A percentile compares a stretch with the other conserved stretches of the same genome.
Conservation (phyloP, 2,113 vertebrate species). For the Pseudorectes ferrugineus region DNA sequence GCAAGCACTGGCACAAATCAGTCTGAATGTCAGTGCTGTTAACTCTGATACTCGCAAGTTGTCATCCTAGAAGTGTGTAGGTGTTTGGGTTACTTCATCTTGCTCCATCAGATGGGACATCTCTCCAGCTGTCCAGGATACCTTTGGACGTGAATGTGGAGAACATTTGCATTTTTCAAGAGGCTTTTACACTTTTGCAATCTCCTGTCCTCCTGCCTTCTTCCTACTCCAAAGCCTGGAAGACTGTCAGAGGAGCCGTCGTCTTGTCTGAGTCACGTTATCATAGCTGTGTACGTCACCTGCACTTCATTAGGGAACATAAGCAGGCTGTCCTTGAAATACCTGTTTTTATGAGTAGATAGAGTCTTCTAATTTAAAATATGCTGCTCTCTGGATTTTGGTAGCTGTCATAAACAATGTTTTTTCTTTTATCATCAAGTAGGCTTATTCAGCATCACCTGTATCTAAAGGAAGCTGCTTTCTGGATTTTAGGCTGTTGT, state of each 20-base stretch:
- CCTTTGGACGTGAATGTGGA: background rate
- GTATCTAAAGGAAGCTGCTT: background rate
- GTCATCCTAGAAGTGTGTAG: background rate
- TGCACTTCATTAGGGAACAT: constrained; percentile 1
- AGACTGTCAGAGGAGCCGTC: background rate
- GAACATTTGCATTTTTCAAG: background rate
- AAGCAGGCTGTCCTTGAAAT: constrained; percentile 48
- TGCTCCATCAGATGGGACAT: background rate
- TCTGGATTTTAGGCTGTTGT: background rate
- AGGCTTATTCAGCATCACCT: background rate
- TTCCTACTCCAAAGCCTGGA: background rate
- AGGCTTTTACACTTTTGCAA: background rate
- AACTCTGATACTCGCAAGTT: background rate
- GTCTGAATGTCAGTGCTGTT: background rate
- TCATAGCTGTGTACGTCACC: constrained; percentile 8
- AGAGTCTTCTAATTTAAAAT: constrained; percentile 21
- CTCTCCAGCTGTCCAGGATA: background rate
- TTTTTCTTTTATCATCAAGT: background rate
- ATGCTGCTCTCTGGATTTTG: constrained; percentile 15
- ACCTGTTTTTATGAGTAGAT: constrained; percentile 34
- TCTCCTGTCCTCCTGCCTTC: background rate
- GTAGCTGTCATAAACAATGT: background rate
- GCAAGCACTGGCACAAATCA: background rate
- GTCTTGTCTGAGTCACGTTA: background rate
- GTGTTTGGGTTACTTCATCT: background rate